Percentiles rank a stretch among this genome's conserved stretches.
These are phyloP conservation scores for Caranx melampygus DNA, from an alignment of 2,113 vertebrate genomes.

Conservation along the genomic window DNA sequence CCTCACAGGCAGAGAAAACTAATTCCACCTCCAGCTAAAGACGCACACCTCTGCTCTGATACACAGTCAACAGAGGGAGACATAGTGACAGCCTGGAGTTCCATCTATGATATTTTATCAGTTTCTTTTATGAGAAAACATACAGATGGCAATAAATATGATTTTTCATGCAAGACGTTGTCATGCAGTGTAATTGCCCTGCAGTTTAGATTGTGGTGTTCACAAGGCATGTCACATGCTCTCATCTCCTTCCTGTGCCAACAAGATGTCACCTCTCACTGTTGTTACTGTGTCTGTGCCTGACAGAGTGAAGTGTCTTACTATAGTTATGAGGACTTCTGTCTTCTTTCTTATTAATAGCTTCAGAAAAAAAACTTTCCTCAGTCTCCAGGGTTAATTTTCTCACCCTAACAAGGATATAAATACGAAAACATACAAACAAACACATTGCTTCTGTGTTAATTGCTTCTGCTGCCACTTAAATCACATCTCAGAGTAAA, in stretches of 20 bases:
- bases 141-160: background rate
- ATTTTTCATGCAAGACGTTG: conserved; percentile 26
- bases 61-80: conserved; percentile 2
- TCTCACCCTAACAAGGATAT: background rate
- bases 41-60: background rate
- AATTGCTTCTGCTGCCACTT: conserved; percentile 29
- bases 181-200: conserved; percentile 18
- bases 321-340: background rate
- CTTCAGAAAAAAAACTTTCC: conserved; percentile 8
- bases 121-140: background rate
- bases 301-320: conserved; percentile 16
- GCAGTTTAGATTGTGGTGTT: conserved; percentile 41
- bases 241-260: conserved; percentile 43
- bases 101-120: background rate
- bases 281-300: conserved; percentile 9
- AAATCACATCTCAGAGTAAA: conserved; percentile 50
- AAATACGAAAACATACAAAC: background rate
- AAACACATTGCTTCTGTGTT: background rate
- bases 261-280: conserved; percentile 43
- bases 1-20: conserved; percentile 18
- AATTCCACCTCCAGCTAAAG: conserved; percentile 43
- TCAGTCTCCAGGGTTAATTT: background rate
- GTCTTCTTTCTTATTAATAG: background rate
- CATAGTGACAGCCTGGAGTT: background rate
- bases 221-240: conserved; percentile 15